phyloP scores from a whole-genome alignment of 2,888 invertebrate species.

The Drosophila bunnanda region DNA sequence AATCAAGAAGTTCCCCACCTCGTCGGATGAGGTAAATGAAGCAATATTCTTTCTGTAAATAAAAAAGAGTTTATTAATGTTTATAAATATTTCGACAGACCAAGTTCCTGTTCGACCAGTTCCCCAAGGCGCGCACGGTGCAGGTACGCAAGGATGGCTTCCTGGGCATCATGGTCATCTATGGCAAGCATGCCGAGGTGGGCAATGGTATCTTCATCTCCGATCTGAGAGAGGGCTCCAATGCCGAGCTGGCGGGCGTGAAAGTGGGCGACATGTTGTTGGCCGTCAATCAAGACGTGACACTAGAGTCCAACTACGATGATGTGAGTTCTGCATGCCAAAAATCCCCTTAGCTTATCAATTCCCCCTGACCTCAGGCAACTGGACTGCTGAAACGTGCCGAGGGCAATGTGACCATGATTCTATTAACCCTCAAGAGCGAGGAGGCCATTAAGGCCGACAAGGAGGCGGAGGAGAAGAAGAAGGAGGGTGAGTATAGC shows the following conservation, averaged over 20 bases:
- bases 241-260: conserved; percentile 95
- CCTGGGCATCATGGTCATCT: conserved; percentile 97
- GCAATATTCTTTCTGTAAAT: background rate
- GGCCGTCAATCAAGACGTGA: conserved; percentile 96
- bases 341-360: background rate
- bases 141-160: conserved; percentile 92
- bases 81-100: conserved; percentile 44
- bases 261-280: conserved; percentile 99
- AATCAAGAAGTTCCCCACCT: conserved; percentile 92
- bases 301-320: conserved; percentile 94
- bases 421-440: conserved; percentile 92
- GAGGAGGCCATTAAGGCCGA: conserved; percentile 88
- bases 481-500: conserved; percentile 81
- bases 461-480: conserved; percentile 83
- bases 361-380: conserved; percentile 86
- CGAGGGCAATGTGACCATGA: conserved; percentile 93
- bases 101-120: conserved; percentile 83
- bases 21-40: conserved; percentile 88
- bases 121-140: conserved; percentile 88
- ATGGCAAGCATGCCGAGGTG: conserved; percentile 95
- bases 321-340: conserved; percentile 86
- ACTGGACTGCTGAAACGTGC: conserved; percentile 93
- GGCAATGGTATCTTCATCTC: conserved; percentile 97
- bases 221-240: conserved; percentile 95
- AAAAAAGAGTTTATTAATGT: background rate